A percentile compares a stretch with the other conserved stretches of the same genome.
Evolutionary conservation across 2,888 invertebrate species (phyloP).

Genomic region (Campoplex capitator): DNA sequence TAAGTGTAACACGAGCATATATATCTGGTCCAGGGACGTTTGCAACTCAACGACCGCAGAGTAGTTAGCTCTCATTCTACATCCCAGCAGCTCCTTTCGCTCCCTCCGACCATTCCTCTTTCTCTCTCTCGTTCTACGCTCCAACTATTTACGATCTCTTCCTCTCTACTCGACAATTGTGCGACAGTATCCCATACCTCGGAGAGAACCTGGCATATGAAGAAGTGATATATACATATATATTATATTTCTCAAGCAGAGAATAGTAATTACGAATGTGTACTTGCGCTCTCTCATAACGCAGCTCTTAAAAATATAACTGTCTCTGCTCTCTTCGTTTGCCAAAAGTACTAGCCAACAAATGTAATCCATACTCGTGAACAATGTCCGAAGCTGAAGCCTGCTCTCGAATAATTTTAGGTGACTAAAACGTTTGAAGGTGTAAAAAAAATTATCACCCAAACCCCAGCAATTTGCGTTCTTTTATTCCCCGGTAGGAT

Average conservation of each 20-base stretch:
- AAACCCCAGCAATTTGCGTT: not conserved
- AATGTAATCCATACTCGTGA: constrained; percentile 7
- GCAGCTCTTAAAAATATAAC: not conserved
- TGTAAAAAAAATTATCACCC: not conserved
- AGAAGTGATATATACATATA: not conserved
- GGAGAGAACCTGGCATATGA: constrained; percentile 29
- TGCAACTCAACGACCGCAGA: constrained; percentile 53
- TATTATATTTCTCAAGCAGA: constrained; percentile 3
- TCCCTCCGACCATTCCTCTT: not conserved
- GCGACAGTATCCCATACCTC: constrained; percentile 40
- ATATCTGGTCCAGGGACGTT: constrained; percentile 22
- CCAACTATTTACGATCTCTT: constrained; percentile 62
- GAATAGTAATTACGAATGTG: constrained; percentile 59
- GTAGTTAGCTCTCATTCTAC: constrained; percentile 31
- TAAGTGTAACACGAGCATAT: not conserved
- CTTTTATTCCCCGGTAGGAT: not conserved
- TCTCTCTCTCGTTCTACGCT: constrained; percentile 33
- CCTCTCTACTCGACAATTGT: constrained; percentile 64
- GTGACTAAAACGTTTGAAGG: not conserved
- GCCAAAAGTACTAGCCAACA: not conserved
- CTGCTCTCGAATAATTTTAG: not conserved
- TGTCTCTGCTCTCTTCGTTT: constrained; percentile 1
- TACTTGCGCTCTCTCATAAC: constrained; percentile 29
- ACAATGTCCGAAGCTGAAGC: not conserved
- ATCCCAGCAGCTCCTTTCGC: not conserved